Evolutionary conservation across 1,140 invertebrate species (phyloP).

Genomic region (Ceratosolen fusciceps): DNA sequence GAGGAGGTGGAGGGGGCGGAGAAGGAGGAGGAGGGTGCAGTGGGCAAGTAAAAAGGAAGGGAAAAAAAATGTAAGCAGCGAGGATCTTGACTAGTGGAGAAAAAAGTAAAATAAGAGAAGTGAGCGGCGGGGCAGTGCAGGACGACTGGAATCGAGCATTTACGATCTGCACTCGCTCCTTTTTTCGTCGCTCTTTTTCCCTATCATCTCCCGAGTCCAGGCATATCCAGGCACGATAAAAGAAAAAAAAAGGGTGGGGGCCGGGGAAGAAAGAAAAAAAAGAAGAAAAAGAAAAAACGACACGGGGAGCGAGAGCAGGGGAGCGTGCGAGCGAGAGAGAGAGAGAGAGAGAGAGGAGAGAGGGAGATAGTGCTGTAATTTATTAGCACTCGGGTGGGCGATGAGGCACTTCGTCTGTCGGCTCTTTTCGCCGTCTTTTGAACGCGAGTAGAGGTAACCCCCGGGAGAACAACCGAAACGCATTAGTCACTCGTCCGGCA

Average conservation of each 20-base stretch:
- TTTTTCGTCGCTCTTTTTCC: slow-evolving; percentile 27
- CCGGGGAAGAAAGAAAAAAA: background rate
- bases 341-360: background rate
- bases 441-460: slow-evolving; percentile 34
- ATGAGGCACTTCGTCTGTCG: slow-evolving; percentile 47
- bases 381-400: slow-evolving; percentile 52
- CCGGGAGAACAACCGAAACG: slow-evolving; percentile 51
- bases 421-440: slow-evolving; percentile 41
- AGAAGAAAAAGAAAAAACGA: background rate
- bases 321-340: slow-evolving; percentile 24
- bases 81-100: no score
- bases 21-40: no score
- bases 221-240: no score
- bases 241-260: background rate
- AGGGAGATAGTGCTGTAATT: slow-evolving; percentile 47
- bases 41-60: no score
- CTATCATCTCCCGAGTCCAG: slow-evolving; percentile 12
- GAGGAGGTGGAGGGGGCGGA: no score
- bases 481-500: slow-evolving; percentile 62
- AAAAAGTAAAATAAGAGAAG: background rate
- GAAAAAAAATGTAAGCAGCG: no score
- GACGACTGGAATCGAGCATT: slow-evolving; percentile 26
- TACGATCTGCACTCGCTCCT: slow-evolving; percentile 10
- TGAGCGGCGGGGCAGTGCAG: background rate
- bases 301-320: background rate